Conservation (phyloP, 2,113 vertebrate species). For the Calidris pygmaea region DNA sequence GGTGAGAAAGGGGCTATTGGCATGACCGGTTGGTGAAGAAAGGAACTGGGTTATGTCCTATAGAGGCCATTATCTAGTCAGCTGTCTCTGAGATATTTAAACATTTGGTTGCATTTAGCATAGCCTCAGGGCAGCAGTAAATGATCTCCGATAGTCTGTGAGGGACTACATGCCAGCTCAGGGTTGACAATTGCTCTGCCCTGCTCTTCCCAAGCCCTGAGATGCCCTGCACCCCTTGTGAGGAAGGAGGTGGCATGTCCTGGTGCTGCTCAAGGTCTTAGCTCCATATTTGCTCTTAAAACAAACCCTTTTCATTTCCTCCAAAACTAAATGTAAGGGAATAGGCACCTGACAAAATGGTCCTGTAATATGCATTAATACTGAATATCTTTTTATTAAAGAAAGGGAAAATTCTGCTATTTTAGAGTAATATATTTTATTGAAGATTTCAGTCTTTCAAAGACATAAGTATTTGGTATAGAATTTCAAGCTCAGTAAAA, state of each 20-base stretch:
- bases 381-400: neutral
- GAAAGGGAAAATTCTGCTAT: slow-evolving; percentile 18
- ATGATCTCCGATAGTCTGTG: neutral
- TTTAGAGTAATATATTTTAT: slow-evolving; percentile 12
- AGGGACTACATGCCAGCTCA: neutral
- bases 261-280: neutral
- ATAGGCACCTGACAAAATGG: neutral
- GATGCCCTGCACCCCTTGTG: neutral
- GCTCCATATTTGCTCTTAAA: neutral
- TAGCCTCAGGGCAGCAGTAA: neutral
- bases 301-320: neutral
- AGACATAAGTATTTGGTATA: slow-evolving; percentile 41
- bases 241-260: neutral
- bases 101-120: neutral
- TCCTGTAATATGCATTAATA: neutral
- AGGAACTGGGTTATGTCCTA: neutral
- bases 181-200: neutral
- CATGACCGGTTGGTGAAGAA: neutral
- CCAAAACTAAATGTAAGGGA: neutral
- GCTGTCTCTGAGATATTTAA: neutral
- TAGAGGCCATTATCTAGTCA: neutral
- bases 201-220: neutral
- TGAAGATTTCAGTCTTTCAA: slow-evolving; percentile 39
- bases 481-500: slow-evolving; percentile 40
- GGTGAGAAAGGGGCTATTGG: neutral